A percentile compares a stretch with the other conserved stretches of the same genome.
These are phyloP conservation scores for Buceros bicornis DNA, from an alignment of 2,797 vertebrate species.

Conservation along the genomic window DNA sequence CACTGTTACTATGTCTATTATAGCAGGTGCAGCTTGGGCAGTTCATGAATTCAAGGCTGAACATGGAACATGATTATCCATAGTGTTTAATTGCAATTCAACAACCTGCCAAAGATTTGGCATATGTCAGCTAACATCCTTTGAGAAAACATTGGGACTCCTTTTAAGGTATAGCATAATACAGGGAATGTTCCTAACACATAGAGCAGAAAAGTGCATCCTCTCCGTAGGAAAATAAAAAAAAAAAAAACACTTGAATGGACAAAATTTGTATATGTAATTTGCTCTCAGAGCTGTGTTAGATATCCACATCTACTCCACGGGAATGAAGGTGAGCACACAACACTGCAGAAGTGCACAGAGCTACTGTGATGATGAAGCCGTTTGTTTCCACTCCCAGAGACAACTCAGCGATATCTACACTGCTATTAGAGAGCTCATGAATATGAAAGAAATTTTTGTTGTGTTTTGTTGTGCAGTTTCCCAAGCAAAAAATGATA, in stretches of 20 bases:
- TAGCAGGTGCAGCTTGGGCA: neutral
- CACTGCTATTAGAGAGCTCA: neutral
- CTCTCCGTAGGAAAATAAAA: neutral
- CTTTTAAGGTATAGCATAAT: neutral
- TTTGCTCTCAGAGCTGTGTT: neutral
- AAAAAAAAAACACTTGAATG: neutral
- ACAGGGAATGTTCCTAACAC: neutral
- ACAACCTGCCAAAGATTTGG: neutral
- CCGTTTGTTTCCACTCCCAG: neutral
- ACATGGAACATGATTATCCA: neutral
- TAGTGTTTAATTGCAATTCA: neutral
- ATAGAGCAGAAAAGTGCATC: neutral
- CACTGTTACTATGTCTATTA: neutral
- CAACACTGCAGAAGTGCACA: neutral
- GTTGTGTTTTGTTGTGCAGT: fast-evolving
- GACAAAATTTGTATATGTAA: neutral
- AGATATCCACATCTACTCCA: neutral
- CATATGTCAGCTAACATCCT: neutral
- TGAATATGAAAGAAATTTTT: neutral
- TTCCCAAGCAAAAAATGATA: fast-evolving
- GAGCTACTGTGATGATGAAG: neutral
- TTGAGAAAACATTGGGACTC: neutral
- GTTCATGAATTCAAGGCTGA: neutral
- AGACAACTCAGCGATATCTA: neutral
- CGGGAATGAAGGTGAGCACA: neutral